A percentile compares a stretch with the other conserved stretches of the same genome.
These are phyloP conservation scores for Lepidiolamprologus cunningtoni DNA, from an alignment of 2,113 vertebrate genomes.

Conservation along the genomic window DNA sequence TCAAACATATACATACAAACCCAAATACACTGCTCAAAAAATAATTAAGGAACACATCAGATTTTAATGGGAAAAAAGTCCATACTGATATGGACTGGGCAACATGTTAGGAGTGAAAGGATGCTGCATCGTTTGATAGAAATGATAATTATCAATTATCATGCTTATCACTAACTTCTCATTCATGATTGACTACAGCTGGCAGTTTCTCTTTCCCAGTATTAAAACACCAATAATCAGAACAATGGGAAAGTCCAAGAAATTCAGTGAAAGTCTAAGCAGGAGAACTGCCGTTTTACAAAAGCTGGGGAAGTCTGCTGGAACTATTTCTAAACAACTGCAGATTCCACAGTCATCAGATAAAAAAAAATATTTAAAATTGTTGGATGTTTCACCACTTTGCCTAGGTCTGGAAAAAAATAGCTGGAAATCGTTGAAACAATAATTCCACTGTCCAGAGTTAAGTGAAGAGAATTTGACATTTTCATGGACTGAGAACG, in stretches of 20 bases:
- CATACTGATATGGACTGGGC: not conserved
- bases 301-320: not conserved
- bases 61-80: not conserved
- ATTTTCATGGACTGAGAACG: not conserved
- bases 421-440: not conserved
- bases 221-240: not conserved
- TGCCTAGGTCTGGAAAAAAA: not conserved
- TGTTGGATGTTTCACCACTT: not conserved
- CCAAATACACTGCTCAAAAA: not conserved
- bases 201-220: not conserved
- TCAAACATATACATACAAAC: not conserved
- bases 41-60: not conserved
- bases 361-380: not conserved
- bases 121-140: not conserved
- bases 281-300: not conserved
- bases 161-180: not conserved
- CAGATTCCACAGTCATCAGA: not conserved
- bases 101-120: not conserved
- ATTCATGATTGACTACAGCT: not conserved
- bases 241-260: not conserved
- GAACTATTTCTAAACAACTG: not conserved
- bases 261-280: not conserved
- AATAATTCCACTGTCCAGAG: not conserved
- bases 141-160: not conserved
- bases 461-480: not conserved